Evolutionary conservation across 2,113 vertebrate species (phyloP).

Genomic region (Clupea harengus): DNA sequence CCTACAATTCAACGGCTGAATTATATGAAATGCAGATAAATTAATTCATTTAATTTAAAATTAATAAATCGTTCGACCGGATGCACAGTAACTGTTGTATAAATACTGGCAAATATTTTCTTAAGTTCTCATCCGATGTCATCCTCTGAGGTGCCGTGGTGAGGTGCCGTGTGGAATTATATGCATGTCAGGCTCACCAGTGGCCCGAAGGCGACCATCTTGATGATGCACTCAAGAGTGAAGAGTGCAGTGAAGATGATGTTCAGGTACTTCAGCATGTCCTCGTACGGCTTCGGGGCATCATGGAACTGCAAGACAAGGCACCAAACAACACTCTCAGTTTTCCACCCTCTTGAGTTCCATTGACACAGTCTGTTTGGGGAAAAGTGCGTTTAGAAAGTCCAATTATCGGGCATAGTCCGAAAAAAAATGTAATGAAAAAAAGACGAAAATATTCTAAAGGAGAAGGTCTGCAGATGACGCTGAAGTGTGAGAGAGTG

Average conservation of each 20-base stretch:
- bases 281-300: constrained; percentile 84
- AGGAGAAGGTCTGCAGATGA: background rate
- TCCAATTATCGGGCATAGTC: too few relatives aligned
- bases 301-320: constrained; percentile 80
- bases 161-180: background rate
- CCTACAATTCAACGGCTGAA: background rate
- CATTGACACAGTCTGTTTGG: background rate
- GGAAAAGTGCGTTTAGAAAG: too few relatives aligned
- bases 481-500: background rate
- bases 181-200: constrained; percentile 75
- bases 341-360: background rate
- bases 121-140: background rate
- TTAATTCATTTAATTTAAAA: too few relatives aligned
- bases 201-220: constrained; percentile 95
- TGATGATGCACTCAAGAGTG: constrained; percentile 94
- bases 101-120: background rate
- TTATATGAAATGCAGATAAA: too few relatives aligned
- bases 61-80: too few relatives aligned
- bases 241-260: constrained; percentile 95
- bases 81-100: too few relatives aligned
- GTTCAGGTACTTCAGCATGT: constrained; percentile 94
- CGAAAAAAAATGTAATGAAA: background rate
- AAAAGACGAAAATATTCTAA: background rate
- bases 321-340: background rate
- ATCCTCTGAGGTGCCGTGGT: background rate